phyloP scores from a whole-genome alignment of 2,113 vertebrate genomes.

The Toxotes jaculatrix region DNA sequence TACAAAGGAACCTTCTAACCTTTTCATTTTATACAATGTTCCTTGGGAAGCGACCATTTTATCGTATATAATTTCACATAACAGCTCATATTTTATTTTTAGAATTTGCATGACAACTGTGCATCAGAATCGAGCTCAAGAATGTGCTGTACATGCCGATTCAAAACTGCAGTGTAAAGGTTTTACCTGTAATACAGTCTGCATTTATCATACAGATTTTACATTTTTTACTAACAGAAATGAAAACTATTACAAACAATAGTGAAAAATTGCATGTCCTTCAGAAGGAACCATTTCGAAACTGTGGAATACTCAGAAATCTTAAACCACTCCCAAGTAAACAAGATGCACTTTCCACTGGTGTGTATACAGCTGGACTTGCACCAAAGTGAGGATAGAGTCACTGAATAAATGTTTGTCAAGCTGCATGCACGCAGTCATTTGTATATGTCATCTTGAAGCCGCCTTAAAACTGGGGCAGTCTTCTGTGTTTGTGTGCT shows the following conservation, averaged over 20 bases:
- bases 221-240: background rate
- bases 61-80: background rate
- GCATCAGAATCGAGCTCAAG: background rate
- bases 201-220: background rate
- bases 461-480: constrained; percentile 36
- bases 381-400: constrained; percentile 61
- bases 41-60: background rate
- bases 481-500: constrained; percentile 17
- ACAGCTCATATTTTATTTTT: background rate
- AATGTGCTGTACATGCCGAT: constrained; percentile 2
- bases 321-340: constrained; percentile 52
- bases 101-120: background rate
- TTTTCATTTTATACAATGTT: background rate
- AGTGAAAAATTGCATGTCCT: background rate
- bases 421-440: constrained; percentile 48
- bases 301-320: background rate
- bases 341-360: constrained; percentile 53
- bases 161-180: background rate
- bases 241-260: background rate
- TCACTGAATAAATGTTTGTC: constrained; percentile 72
- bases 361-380: constrained; percentile 80
- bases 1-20: background rate
- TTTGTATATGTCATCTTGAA: constrained; percentile 56
- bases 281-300: background rate
- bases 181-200: background rate